Percentiles rank a stretch among this genome's conserved stretches.
These are phyloP conservation scores for Coecobrya sp. DNA, from an alignment of 2,888 invertebrate genomes.

Conservation along the genomic window DNA sequence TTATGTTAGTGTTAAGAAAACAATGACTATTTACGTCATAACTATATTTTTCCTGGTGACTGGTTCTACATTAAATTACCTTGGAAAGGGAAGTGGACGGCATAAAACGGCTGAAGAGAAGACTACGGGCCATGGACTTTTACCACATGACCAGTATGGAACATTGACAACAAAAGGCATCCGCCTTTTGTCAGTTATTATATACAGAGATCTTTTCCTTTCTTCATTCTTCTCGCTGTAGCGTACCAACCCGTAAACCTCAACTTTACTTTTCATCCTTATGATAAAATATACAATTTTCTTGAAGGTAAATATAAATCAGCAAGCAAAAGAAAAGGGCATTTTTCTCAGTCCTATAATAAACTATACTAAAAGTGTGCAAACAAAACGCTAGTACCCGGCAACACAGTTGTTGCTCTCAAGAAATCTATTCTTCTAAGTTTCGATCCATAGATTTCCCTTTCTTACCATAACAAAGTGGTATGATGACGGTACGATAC, in stretches of 20 bases:
- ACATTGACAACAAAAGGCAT: too few species aligned
- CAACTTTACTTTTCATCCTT: constrained; percentile 13
- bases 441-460: not conserved
- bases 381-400: not conserved
- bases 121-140: too few species aligned
- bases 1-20: too few species aligned
- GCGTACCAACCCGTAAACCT: not conserved
- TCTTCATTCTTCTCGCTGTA: not conserved
- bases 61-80: too few species aligned
- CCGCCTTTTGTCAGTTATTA: not conserved
- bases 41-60: too few species aligned
- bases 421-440: not conserved
- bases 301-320: constrained; percentile 32
- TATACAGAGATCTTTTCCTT: not conserved
- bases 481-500: not conserved
- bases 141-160: too few species aligned
- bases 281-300: constrained; percentile 30
- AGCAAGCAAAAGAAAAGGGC: constrained; percentile 12
- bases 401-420: not conserved
- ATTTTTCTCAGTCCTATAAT: not conserved
- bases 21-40: too few species aligned
- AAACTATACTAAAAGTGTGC: not conserved
- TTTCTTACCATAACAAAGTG: not conserved
- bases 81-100: too few species aligned
- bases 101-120: too few species aligned